Evolutionary conservation across 2,797 vertebrate species (phyloP).

Genomic region (Microtus californicus): DNA sequence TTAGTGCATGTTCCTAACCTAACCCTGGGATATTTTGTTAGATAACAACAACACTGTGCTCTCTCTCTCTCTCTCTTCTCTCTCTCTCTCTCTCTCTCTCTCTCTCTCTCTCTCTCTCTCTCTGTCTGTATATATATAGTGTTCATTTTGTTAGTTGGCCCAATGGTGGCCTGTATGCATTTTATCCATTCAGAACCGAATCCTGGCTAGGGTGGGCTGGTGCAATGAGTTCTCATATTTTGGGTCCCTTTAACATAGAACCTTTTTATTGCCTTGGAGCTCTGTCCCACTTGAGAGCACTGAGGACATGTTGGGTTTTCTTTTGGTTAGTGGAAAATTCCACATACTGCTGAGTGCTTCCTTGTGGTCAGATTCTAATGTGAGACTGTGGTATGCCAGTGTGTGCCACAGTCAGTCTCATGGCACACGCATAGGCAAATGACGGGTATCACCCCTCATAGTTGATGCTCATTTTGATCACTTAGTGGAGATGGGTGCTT

Average conservation of each 20-base stretch:
- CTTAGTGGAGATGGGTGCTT: neutral
- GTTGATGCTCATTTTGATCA: neutral
- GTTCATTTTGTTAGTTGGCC: slow-evolving; percentile 58
- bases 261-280: neutral
- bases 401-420: no score
- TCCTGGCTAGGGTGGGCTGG: neutral
- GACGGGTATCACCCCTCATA: neutral
- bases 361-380: neutral
- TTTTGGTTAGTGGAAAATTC: neutral
- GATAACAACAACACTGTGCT: neutral
- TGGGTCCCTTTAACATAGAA: slow-evolving; percentile 3
- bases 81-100: no score
- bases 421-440: neutral
- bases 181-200: neutral
- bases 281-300: neutral
- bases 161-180: neutral
- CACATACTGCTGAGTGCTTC: neutral
- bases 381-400: neutral
- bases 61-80: no score
- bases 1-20: slow-evolving; percentile 31
- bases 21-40: slow-evolving; percentile 46
- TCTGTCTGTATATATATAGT: neutral
- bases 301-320: neutral
- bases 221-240: neutral
- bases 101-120: no score